Evolutionary conservation across 2,888 invertebrate genomes (phyloP).

Genomic region (Lordiphosa andalusiaca): DNA sequence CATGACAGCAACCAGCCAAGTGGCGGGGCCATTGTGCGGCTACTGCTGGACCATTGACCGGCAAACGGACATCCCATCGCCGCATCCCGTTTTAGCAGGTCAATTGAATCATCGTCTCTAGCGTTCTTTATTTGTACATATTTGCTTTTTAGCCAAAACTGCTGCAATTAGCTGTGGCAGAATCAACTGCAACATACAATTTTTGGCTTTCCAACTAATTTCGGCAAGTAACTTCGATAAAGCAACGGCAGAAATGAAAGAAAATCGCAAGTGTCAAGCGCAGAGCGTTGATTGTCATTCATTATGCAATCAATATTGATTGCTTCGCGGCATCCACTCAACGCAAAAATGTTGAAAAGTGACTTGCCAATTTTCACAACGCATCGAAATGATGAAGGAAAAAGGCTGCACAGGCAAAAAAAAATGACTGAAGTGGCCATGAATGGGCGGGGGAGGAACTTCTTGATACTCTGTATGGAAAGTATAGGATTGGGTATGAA

Average conservation of each 20-base stretch:
- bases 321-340: conserved; percentile 40
- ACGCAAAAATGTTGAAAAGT: conserved; percentile 53
- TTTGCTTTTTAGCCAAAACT: conserved; percentile 2
- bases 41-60: conserved; percentile 5
- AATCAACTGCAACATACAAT: conserved; percentile 12
- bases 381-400: conserved; percentile 22
- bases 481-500: neutral
- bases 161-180: conserved; percentile 26
- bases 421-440: conserved; percentile 3
- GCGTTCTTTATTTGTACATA: conserved; percentile 21
- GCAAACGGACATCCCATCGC: conserved; percentile 50
- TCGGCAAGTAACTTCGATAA: neutral
- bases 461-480: neutral
- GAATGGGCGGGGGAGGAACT: conserved; percentile 2
- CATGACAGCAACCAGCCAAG: conserved; percentile 46
- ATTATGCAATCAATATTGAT: conserved; percentile 73
- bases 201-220: neutral
- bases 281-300: conserved; percentile 63
- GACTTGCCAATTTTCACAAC: conserved; percentile 64
- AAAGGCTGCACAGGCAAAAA: conserved; percentile 8
- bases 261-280: conserved; percentile 53
- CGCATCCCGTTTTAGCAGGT: conserved; percentile 42
- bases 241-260: neutral
- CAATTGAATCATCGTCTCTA: conserved; percentile 61
- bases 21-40: conserved; percentile 54